A percentile compares a stretch with the other conserved stretches of the same genome.
phyloP scores from a whole-genome alignment of 1,140 invertebrate genomes.

The Conus ventricosus region DNA sequence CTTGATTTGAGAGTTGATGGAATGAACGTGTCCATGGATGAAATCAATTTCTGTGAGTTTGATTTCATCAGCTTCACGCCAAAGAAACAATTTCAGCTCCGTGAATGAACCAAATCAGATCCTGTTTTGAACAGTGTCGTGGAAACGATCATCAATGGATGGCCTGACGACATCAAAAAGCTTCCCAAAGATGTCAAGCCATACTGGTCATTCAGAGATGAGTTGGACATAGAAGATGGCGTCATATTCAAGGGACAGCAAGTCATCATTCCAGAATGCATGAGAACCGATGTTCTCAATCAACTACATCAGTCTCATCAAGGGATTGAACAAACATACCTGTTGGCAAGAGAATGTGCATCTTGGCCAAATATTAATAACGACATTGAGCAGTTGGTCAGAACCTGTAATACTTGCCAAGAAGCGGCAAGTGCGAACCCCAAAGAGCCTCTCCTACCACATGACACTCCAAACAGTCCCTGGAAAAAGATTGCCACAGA shows the following conservation, averaged over 20 bases:
- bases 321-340: constrained; percentile 37
- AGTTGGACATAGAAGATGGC: constrained; percentile 36
- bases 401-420: constrained; percentile 29
- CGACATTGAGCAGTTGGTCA: constrained; percentile 34
- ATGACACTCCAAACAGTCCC: neutral
- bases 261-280: constrained; percentile 37
- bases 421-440: neutral
- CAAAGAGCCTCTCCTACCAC: constrained; percentile 17
- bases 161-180: constrained; percentile 30
- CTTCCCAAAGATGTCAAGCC: constrained; percentile 13
- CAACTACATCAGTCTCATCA: constrained; percentile 37
- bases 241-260: constrained; percentile 42
- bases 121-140: constrained; percentile 7
- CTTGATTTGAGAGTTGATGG: constrained; percentile 2
- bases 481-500: constrained; percentile 24
- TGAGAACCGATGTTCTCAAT: constrained; percentile 20
- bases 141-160: constrained; percentile 27
- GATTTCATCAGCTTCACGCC: constrained; percentile 23
- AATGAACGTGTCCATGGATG: neutral
- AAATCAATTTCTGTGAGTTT: neutral
- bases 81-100: constrained; percentile 20
- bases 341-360: constrained; percentile 18
- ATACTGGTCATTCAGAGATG: constrained; percentile 38
- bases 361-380: constrained; percentile 40
- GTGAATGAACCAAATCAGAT: neutral